Evolutionary conservation across 2,888 invertebrate species (phyloP), one percentile per base, ranked within the genome.

Genomic region (Piscicola geometra): DNA sequence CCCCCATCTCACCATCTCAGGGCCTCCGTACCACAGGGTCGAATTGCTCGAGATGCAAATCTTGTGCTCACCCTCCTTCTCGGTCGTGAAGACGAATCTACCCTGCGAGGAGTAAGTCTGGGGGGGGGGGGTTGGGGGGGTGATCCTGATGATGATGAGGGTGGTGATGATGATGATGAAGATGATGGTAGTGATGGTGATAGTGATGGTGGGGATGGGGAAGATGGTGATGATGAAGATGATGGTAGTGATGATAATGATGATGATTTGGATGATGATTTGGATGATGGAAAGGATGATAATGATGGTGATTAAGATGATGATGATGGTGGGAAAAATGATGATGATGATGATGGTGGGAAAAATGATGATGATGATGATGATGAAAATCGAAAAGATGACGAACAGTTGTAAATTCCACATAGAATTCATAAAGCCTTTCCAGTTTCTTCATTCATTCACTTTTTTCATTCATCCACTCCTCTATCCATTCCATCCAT

Each of bases 11-110:
- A 90, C 90, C 88, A 99, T 86, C 85, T 98, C 97, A 36, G 95
- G 93, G 73, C 98, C 97, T 85, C 94, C 93, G 86, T 98, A 98
- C 98, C 98, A 98, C 66, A 94, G 92, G 5, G 94, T 92, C 81
- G 95, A 96, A 85, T 99, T 99, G 0, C 98, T 97, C 85, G 94
- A 96, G 88, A 99, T 90, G 85, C 99, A 99, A 82, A 99, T 95
- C 9, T 94, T 90, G 86, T 99, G 99, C 88, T 99, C 99, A 78
- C 99, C 99, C 12, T 98, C 97, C 1, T 90, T 90, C 81, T 94
- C 93, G 0, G 98, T 98, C 0, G 97, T 98, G 85, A 99, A 99
- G 0, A 97, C 94, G 83, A 99, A 95, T 81, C 91, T 90, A 72
- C 96, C 98, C 85, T 98, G 97, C 0, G 94, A 92, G 79, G 95